Percentiles rank a stretch among this genome's conserved stretches.
Evolutionary conservation across 2,888 invertebrate genomes (phyloP).

Genomic region (Ectobius pallidus): DNA sequence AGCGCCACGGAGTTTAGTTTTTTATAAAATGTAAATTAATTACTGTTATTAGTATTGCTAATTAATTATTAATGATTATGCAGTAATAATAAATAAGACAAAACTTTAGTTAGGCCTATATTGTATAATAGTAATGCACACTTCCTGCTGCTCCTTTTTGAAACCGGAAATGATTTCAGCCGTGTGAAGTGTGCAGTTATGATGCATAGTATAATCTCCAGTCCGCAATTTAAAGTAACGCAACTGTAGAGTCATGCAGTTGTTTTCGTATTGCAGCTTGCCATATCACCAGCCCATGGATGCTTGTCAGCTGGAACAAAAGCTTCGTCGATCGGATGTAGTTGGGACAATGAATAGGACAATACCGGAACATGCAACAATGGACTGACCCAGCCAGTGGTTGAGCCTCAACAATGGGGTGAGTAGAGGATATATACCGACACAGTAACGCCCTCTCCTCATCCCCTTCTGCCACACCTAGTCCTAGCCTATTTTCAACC

Average conservation of each 20-base stretch:
- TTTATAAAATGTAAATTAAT: too few relatives aligned
- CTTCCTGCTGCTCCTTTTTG: too few relatives aligned
- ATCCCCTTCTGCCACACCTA: background rate
- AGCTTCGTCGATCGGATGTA: constrained; percentile 3
- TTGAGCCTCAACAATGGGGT: constrained; percentile 2
- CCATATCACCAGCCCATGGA: background rate
- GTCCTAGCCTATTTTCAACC: background rate
- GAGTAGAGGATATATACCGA: constrained; percentile 8
- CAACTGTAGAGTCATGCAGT: background rate
- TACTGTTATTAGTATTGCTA: too few relatives aligned
- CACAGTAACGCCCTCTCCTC: constrained; percentile 5
- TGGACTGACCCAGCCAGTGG: constrained; percentile 3
- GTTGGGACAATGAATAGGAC: background rate
- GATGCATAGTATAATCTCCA: too few relatives aligned
- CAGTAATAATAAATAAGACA: too few relatives aligned
- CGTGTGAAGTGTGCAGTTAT: too few relatives aligned
- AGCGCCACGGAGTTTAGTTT: too few relatives aligned
- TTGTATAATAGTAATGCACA: too few relatives aligned
- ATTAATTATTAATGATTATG: too few relatives aligned
- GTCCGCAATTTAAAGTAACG: background rate
- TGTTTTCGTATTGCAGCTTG: background rate
- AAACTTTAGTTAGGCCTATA: too few relatives aligned
- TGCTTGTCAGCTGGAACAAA: background rate
- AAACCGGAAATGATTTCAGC: too few relatives aligned
- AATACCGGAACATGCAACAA: constrained; percentile 20